Conservation (phyloP, 2,888 invertebrate genomes). For the Metacarcinus magister region DNA sequence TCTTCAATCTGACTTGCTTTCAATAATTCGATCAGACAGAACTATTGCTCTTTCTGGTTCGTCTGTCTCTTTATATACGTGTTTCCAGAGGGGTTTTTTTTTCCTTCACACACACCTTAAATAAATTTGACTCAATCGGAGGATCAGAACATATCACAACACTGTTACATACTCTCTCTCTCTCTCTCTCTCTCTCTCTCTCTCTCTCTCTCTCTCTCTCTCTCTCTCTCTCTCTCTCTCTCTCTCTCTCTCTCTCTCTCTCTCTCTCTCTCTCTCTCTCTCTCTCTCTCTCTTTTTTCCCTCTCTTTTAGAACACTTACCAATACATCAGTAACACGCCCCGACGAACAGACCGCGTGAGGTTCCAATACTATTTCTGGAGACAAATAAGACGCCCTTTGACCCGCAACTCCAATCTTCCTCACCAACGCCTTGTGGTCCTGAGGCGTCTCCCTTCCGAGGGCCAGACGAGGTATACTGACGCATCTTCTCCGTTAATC, state of each 20-base stretch:
- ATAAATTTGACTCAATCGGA: too few relatives aligned
- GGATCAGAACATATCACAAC: too few relatives aligned
- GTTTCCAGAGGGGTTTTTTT: not conserved
- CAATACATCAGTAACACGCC: slow-evolving; percentile 16
- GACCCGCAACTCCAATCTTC: not conserved
- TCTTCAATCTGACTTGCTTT: not conserved
- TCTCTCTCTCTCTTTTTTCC: too few relatives aligned
- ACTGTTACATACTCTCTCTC: too few relatives aligned
- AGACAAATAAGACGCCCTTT: slow-evolving; percentile 26
- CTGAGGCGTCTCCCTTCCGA: not conserved
- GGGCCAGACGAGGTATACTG: not conserved
- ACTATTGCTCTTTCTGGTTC: not conserved
- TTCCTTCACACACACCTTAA: not conserved
- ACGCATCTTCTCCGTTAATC: slow-evolving; percentile 32
- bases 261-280: too few relatives aligned
- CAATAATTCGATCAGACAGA: slow-evolving; percentile 7
- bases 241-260: too few relatives aligned
- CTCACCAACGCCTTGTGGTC: slow-evolving; percentile 20
- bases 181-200: too few relatives aligned
- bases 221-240: too few relatives aligned
- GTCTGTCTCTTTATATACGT: not conserved
- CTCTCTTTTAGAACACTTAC: not conserved
- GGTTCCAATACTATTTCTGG: slow-evolving; percentile 33
- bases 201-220: too few relatives aligned
- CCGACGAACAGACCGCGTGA: not conserved